Evolutionary conservation across 2,888 invertebrate species (phyloP), one percentile per base, ranked within the genome.

Genomic region (Drosophila buzzatii): DNA sequence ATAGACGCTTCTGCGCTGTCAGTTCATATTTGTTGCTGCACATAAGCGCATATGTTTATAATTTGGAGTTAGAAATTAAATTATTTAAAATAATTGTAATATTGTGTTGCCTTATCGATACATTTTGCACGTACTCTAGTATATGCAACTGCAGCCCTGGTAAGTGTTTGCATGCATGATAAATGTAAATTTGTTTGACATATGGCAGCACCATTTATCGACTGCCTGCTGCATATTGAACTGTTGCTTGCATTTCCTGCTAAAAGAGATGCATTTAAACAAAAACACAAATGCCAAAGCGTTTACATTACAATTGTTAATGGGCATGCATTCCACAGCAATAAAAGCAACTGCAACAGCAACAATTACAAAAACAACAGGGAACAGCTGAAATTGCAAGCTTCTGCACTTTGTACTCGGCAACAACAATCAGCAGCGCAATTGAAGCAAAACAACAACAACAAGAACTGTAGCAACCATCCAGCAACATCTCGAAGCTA

Each of bases 221-320:
- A 35, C 39, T 49, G 56, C 27, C 58, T 58, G 61, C 56, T 72
- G 65, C 57, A 76, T 51, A 51, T 59, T 89, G 76, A 85, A 84
- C 83, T 74, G 71, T 77, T 60, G 35, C 18, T 66, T 57, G 61
- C 63, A 66, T 79, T 80, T 77, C 65, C 68, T 82, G 71, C 61
- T 71, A 52, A 69, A 55, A 57, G 55, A 55, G 53, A 61, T 68
- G 44, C 62, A 62, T 69, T 60, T 33, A 20, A 57, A 44, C 33
- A 57, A 47, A 61, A 53, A 51, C 57, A 62, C 51, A 53, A 75
- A 82, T 85, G 71, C 73, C 80, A 71, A 76, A 66, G 70, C 58
- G 76, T 47, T 74, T 74, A 51, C 70, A 88, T 84, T 84, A 85
- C 78, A 84, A 88, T 85, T 85, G 86, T 84, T 80, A 84, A 84